These are phyloP conservation scores for Gallinago paraguaiae DNA, from an alignment of 2,113 vertebrate genomes.

Conservation along the genomic window DNA sequence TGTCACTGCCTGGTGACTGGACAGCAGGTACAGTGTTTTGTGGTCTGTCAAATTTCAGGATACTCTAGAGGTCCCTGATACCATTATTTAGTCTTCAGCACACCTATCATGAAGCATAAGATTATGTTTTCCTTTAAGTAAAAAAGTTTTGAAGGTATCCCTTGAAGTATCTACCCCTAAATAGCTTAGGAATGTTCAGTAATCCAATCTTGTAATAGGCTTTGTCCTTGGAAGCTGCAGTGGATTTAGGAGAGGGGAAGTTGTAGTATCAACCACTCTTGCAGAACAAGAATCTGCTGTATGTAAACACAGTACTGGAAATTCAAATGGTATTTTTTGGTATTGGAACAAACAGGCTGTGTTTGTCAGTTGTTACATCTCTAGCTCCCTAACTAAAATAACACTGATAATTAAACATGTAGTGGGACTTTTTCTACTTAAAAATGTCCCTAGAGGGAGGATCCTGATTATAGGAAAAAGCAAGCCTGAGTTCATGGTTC, in stretches of 20 bases:
- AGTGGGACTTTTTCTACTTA: not conserved
- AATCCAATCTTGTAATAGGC: not conserved
- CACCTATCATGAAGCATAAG: not conserved
- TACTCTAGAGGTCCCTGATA: not conserved
- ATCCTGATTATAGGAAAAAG: not conserved
- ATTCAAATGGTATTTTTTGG: not conserved
- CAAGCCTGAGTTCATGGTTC: not conserved
- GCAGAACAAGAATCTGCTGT: not conserved
- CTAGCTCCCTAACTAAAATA: not conserved
- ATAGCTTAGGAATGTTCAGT: not conserved
- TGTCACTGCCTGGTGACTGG: constrained; percentile 93
- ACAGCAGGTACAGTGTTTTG: constrained; percentile 84
- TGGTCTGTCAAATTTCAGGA: not conserved
- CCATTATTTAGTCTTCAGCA: not conserved
- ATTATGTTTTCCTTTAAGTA: not conserved
- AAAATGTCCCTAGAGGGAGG: not conserved
- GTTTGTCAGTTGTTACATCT: not conserved
- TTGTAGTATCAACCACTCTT: not conserved
- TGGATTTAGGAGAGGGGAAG: not conserved
- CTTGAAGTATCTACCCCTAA: not conserved
- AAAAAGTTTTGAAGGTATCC: not conserved
- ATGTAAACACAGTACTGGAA: not conserved
- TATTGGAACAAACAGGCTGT: not conserved
- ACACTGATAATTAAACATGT: not conserved
- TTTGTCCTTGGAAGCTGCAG: not conserved